Base-by-base conservation (phyloP, 2,888 invertebrate species). In the Apeira syringaria region DNA sequence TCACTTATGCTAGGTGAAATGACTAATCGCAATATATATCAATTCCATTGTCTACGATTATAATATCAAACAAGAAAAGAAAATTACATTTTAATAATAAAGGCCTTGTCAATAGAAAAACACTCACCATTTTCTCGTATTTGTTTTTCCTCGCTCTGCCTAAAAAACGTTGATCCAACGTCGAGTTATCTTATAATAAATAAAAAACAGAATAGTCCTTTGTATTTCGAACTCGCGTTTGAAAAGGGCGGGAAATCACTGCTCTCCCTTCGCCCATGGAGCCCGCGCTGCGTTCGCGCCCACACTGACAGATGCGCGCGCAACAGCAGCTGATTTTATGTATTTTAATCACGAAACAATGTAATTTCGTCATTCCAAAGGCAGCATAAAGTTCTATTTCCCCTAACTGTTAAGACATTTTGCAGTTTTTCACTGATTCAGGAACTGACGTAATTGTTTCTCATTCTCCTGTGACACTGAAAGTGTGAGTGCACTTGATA, bases 261-360 rank as follows among this genome's bases (percentile, higher is more conserved):
- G 53, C 48, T 36, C 33, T 38, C 33, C 45, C 40, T 37, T 27
- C 45, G 50, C 33, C 47, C 55, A 56, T 50, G 49, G 35, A 56
- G 44, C 50, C 48, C 53, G 50, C 71, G 68, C 79, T 64, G 64
- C 69, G 77, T 73, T 72, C 76, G 74, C 78, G 74, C 75, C 68
- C 66, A 73, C 58, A 81, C 80, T 81, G 81, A 78, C 73, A 73
- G 71, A 71, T 71, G 68, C 59, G 68, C 66, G 66, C 60, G 54
- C 56, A 58, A 53, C 70, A 39, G 67, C 80, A 82, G 80, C 80
- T 82, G 82, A 76, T 77, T 68, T 53, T 37, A 34, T 62, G 53
- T 60, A 59, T 41, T 49, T 37, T 42, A 15, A 34, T 34, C 12
- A 25, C 22, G 11, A 29, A 33, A 59, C 59, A 57, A 52, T 48